Base-by-base conservation (phyloP, 1,140 invertebrate genomes). In the Drosophila nigromelanica region DNA sequence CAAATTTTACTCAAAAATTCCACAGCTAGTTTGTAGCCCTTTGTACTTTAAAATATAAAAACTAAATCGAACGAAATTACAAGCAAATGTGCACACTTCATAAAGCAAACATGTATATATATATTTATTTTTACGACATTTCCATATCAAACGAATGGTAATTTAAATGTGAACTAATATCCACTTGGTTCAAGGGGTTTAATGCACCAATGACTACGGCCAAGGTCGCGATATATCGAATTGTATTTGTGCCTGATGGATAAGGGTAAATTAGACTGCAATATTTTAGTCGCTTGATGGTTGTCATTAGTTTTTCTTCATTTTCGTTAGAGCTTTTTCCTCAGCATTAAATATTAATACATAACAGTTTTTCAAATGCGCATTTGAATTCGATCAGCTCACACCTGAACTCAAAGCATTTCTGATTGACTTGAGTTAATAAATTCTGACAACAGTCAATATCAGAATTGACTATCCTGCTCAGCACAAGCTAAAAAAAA, bases 281-380 rank as follows among this genome's bases (percentile, higher is more conserved):
- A 48, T 47, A 43, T 59, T 33, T 59, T 33, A 14, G 58, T 11
- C 6, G 12, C 15, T 6, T 47, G 21, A 30, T 27, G 18, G 54
- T 42, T 51, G 58, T 5, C n/a, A 51, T 66, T 51, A 66, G 37
- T 42, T 66, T 47, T 64, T 30, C 11, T 6, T 27, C 5, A 27
- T 6, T 10, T 33, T 27, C 18, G 12, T 47, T n/a, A 4, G 15
- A 24, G 11, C 15, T 30, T 14, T 55, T 70, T 18, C 6, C 12
- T 39, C 0, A 30, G 21, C 14, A 30, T 64, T 61, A 67, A 76
- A 73, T 69, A 74, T 78, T 81, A 61, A 79, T 33, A 40, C 40
- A 54, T 59, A 70, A 48, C 67, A 70, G 64, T 64, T 79, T 64
- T 43, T 45, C 8, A 73, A 63, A 63, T 74, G 78, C 62, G 39